These are phyloP conservation scores for Mastigias papua DNA, from an alignment of 30 jellyfish, hydroid and myxozoan genomes.

Conservation along the genomic window DNA sequence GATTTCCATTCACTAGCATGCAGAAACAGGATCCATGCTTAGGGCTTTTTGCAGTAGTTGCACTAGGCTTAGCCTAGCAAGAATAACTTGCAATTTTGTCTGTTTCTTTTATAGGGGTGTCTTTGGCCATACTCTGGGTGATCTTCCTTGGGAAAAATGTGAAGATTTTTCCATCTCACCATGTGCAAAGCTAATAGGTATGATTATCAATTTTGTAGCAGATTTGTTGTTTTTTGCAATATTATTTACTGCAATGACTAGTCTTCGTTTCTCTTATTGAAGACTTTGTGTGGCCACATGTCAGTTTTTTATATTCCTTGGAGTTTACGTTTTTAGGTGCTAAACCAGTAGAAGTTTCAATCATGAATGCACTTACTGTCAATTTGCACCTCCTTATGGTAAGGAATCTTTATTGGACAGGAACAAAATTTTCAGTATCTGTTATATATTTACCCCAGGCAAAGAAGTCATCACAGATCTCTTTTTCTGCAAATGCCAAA, in stretches of 20 bases:
- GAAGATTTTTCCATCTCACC: conserved; percentile 82
- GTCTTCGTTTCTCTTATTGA: too few relatives aligned
- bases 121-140: conserved; percentile 83
- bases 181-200: conserved; percentile 86
- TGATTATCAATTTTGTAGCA: neutral
- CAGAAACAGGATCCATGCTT: too few relatives aligned
- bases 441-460: too few relatives aligned
- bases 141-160: conserved; percentile 76
- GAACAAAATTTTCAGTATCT: too few relatives aligned
- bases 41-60: too few relatives aligned
- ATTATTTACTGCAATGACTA: too few relatives aligned
- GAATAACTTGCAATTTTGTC: neutral
- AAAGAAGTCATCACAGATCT: too few relatives aligned
- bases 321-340: conserved; percentile 71
- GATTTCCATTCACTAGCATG: too few relatives aligned
- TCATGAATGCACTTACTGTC: conserved; percentile 80
- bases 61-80: too few relatives aligned
- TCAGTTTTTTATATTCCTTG: neutral
- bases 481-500: too few relatives aligned
- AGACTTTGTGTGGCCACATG: too few relatives aligned
- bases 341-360: conserved; percentile 82
- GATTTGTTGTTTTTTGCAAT: neutral
- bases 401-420: too few relatives aligned
- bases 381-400: conserved; percentile 93
- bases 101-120: conserved; percentile 75